Percentiles rank a stretch among this genome's conserved stretches.
phyloP scores from a whole-genome alignment of 2,797 vertebrate species.

The Potorous gilbertii region DNA sequence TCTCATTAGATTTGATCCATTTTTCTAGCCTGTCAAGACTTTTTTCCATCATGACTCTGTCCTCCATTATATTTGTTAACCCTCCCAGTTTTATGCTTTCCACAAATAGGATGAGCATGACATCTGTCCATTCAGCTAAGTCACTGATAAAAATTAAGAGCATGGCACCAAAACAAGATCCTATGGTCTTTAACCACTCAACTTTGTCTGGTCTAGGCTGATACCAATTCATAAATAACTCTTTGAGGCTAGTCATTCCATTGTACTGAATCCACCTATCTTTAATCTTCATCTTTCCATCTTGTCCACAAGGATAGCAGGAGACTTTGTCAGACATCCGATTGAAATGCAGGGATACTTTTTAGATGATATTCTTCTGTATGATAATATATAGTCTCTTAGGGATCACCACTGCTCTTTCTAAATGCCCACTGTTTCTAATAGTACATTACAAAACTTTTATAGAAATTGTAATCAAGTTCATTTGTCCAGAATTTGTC shows the following conservation, averaged over 20 bases:
- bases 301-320: neutral
- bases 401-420: neutral
- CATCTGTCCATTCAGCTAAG: neutral
- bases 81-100: neutral
- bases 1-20: neutral
- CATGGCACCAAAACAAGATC: neutral
- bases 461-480: neutral
- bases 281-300: neutral
- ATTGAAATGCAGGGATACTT: neutral
- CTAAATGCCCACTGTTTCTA: neutral
- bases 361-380: neutral
- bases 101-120: neutral
- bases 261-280: neutral
- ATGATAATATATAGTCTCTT: neutral
- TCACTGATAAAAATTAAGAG: neutral
- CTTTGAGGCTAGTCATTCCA: neutral
- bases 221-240: neutral
- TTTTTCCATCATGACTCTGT: neutral
- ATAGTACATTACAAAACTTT: neutral
- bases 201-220: neutral
- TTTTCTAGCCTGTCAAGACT: neutral
- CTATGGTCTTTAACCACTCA: neutral
- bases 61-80: neutral
- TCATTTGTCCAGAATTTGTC: neutral
- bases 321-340: neutral